Conservation (phyloP, 2,113 vertebrate genomes). For the Puntigrus tetrazona region DNA sequence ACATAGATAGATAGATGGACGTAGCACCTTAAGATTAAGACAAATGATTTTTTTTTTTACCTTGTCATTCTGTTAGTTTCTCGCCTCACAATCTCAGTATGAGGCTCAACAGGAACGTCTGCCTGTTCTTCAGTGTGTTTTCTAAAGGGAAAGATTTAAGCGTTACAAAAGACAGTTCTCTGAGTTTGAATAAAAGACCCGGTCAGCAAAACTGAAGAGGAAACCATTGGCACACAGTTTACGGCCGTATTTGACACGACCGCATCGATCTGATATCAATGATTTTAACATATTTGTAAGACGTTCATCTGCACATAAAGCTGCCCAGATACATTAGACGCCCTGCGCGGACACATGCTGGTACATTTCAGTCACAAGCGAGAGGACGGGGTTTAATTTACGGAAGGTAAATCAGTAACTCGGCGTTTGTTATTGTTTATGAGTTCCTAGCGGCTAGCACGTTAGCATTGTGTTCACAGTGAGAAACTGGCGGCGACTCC, state of each 20-base stretch:
- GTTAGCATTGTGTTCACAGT: conserved; percentile 16
- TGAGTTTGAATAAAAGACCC: neutral
- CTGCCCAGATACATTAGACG: neutral
- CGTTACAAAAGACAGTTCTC: neutral
- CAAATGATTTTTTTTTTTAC: conserved; percentile 48
- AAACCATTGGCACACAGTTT: neutral
- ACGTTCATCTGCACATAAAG: neutral
- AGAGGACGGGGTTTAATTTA: neutral
- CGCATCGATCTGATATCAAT: neutral
- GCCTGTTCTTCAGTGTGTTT: neutral
- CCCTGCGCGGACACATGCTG: neutral
- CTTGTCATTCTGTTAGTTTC: conserved; percentile 78
- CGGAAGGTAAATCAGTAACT: neutral
- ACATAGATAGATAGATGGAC: too few species aligned
- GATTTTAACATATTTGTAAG: neutral
- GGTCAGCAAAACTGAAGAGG: neutral
- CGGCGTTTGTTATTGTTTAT: conserved; percentile 16
- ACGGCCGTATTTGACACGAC: neutral
- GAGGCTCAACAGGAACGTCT: neutral
- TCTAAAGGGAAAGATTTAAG: neutral
- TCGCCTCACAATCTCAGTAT: conserved; percentile 56
- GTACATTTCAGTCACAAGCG: neutral
- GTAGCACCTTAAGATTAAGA: too few species aligned
- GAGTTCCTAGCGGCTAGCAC: neutral
- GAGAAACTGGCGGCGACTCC: neutral